A percentile compares a stretch with the other conserved stretches of the same genome.
phyloP scores from a whole-genome alignment of 2,113 vertebrate species.

The Pelecanus crispus region DNA sequence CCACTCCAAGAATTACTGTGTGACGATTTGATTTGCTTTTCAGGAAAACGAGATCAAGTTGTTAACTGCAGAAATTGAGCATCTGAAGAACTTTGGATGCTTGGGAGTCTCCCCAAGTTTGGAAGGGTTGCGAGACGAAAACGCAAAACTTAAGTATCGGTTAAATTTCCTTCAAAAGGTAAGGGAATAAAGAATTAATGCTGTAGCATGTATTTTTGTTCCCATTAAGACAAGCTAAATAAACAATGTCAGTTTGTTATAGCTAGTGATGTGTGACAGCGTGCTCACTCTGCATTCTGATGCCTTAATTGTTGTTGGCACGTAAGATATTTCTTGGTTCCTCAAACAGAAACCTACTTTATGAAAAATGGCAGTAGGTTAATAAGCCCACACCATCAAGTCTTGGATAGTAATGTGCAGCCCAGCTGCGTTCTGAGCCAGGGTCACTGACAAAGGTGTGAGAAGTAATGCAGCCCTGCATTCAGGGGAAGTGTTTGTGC shows the following conservation, averaged over 20 bases:
- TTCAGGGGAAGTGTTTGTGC: neutral
- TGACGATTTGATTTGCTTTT: neutral
- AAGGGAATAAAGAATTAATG: neutral
- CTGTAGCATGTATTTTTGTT: neutral
- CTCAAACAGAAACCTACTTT: neutral
- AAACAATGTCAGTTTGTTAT: neutral
- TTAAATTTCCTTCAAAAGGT: slow-evolving; percentile 88
- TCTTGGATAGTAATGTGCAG: neutral
- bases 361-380: neutral
- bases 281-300: neutral
- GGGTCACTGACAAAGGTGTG: neutral
- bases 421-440: neutral
- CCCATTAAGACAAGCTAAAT: neutral
- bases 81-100: slow-evolving; percentile 76
- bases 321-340: neutral
- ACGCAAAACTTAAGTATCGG: slow-evolving; percentile 87
- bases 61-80: slow-evolving; percentile 84
- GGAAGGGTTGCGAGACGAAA: slow-evolving; percentile 85
- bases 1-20: neutral
- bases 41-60: slow-evolving; percentile 87
- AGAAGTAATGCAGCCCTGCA: neutral
- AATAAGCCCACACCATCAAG: accelerated
- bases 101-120: slow-evolving; percentile 67
- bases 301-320: neutral
- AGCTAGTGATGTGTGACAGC: neutral